A percentile compares a stretch with the other conserved stretches of the same genome.
phyloP scores from a whole-genome alignment of 2,888 invertebrate genomes.

The Acleris laterana region DNA sequence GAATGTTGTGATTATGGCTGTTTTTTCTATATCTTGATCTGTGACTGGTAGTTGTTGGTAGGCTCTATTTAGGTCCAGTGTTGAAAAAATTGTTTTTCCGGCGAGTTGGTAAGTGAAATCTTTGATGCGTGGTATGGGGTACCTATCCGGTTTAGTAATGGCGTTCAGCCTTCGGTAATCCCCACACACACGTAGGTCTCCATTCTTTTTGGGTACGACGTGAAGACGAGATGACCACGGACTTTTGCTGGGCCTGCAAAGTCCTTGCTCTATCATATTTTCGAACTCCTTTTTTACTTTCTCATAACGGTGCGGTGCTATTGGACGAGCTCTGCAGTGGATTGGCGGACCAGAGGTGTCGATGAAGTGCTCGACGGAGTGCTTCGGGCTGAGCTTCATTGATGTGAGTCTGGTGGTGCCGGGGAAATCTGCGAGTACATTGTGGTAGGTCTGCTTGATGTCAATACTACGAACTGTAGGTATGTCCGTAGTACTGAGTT shows the following conservation, averaged over 20 bases:
- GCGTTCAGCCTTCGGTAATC: constrained; percentile 41
- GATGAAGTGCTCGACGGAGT: no score
- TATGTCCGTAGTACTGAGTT: not conserved
- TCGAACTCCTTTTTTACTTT: no score
- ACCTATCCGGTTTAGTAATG: constrained; percentile 50
- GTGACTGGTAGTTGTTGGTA: constrained; percentile 8
- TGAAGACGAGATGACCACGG: no score
- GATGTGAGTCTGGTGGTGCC: not conserved
- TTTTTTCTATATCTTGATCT: constrained; percentile 2
- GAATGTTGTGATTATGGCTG: constrained; percentile 3
- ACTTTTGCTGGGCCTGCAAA: no score
- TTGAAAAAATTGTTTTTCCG: constrained; percentile 1
- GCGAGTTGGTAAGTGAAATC: constrained; percentile 44
- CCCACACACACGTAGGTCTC: no score
- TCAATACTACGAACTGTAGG: not conserved
- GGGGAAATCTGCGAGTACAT: not conserved
- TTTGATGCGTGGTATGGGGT: constrained; percentile 46
- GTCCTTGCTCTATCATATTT: no score
- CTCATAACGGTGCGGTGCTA: no score
- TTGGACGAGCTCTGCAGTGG: no score
- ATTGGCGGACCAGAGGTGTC: no score
- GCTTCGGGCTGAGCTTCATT: not conserved
- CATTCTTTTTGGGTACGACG: no score
- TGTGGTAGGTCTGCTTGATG: not conserved
- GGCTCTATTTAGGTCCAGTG: constrained; percentile 4